Conservation (phyloP, 2,888 invertebrate genomes). For the Cerastoderma edule region DNA sequence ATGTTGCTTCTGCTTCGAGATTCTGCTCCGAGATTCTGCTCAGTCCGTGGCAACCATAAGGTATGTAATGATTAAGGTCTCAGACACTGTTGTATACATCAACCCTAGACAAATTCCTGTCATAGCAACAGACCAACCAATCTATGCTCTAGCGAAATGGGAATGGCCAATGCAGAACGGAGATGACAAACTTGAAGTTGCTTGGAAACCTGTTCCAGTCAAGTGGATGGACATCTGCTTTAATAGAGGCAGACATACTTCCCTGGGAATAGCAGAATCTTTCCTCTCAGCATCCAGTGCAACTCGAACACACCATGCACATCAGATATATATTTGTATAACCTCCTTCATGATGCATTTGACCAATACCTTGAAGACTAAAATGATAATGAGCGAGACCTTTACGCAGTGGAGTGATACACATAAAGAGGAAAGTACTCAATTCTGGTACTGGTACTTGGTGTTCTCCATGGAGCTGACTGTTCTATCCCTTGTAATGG, state of each 20-base stretch:
- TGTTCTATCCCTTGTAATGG: constrained; percentile 27
- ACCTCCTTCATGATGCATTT: constrained; percentile 44
- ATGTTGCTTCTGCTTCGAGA: constrained; percentile 29
- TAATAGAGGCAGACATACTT: too few species aligned
- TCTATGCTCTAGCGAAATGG: constrained; percentile 75
- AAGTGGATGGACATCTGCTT: too few species aligned
- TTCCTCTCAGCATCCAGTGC: constrained; percentile 58
- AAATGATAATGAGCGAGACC: background rate
- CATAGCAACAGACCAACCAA: constrained; percentile 69
- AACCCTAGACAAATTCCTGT: too few species aligned
- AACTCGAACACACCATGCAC: too few species aligned
- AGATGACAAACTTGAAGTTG: constrained; percentile 65
- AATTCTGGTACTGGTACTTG: too few species aligned
- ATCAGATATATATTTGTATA: too few species aligned
- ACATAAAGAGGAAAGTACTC: constrained; percentile 8
- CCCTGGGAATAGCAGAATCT: constrained; percentile 56
- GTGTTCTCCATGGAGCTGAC: too few species aligned
- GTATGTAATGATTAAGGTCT: constrained; percentile 35
- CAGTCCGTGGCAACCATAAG: too few species aligned
- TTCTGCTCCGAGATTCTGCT: too few species aligned
- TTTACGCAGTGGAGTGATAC: constrained; percentile 32
- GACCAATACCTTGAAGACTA: background rate
- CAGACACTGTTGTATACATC: constrained; percentile 15
- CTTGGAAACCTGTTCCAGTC: too few species aligned
- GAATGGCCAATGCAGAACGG: constrained; percentile 64